Evolutionary conservation across 2,797 vertebrate genomes (phyloP).

Genomic region (Rhodeus uyekii): DNA sequence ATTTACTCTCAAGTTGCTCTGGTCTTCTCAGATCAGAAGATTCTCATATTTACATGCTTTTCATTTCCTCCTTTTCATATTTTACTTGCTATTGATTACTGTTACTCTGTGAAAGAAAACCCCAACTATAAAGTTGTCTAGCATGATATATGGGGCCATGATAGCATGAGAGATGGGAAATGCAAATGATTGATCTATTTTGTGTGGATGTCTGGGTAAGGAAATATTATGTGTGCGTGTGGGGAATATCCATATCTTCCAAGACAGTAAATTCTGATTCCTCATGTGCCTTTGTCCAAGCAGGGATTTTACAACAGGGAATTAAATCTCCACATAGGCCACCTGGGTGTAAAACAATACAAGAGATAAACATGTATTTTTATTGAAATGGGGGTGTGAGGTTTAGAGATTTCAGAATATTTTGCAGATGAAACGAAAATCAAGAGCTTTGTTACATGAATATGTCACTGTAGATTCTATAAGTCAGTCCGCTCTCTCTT

Average conservation of each 20-base stretch:
- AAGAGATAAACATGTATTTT: conserved; percentile 15
- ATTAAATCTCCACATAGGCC: conserved; percentile 59
- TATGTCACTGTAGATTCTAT: background rate
- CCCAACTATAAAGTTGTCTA: conserved; percentile 72
- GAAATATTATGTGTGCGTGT: conserved; percentile 58
- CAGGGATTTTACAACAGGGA: conserved; percentile 59
- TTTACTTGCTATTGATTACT: conserved; percentile 74
- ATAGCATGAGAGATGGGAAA: conserved; percentile 76
- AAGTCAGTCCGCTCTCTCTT: background rate
- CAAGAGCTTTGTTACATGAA: background rate
- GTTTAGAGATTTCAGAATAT: background rate
- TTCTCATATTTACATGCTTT: conserved; percentile 55
- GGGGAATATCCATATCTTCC: conserved; percentile 64
- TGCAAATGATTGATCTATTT: conserved; percentile 74
- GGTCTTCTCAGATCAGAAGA: conserved; percentile 61
- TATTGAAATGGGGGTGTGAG: conserved; percentile 3
- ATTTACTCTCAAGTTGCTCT: conserved; percentile 69
- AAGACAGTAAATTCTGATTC: conserved; percentile 59
- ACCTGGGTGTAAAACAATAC: conserved; percentile 41
- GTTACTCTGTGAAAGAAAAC: conserved; percentile 63
- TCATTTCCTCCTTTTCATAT: conserved; percentile 64
- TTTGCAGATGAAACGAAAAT: background rate
- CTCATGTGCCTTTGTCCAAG: conserved; percentile 56
- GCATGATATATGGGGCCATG: conserved; percentile 75
- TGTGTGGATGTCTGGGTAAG: conserved; percentile 59